Evolutionary conservation across 2,888 invertebrate genomes (phyloP), one percentile per base, ranked within the genome.

Genomic region (Amblyjoppa proteus): DNA sequence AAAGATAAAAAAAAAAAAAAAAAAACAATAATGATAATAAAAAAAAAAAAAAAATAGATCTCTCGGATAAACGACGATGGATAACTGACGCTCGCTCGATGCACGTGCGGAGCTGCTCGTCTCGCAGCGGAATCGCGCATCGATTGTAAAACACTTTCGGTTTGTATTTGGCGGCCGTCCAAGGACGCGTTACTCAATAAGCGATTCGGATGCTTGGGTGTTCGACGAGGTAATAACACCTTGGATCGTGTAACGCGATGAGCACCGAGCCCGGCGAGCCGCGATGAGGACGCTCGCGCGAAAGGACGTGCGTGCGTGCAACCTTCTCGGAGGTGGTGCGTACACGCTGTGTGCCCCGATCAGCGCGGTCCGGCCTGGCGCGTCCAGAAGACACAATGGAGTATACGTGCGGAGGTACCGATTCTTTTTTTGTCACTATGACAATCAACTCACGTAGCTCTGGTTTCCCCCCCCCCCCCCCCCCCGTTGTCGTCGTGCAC

Each of bases 171-270:
- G 92, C 90, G 87, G 81, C 81, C 81, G 88, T 90, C 92, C 92
- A 92, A 92, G 92, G 92, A 89, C 90, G 87, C 86, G 87, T 92
- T 91, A 89, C 92, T 89, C 85, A 87, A 86, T 70, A 75, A 80
- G 61, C 68, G 58, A 66, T 71, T 79, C 70, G 13, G 58, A 58
- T 58, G 73, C 74, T 74, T 56, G 76, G 38, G 28, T 78, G 58
- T 11, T 28, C 58, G 61, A 41, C 68, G 53, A 68, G 85, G 82
- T 69, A 82, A 79, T 71, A 66, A 41, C 49, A 53, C 70, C 53
- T 51, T 31, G 70, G 77, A 69, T 69, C 81, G 68, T 86, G 81
- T 68, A 81, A 80, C 51, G 73, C 76, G 68, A 56, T 13, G 66
- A 64, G 64, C 64, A 41, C 11, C 41, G 11, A 68, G 11, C 41